These are phyloP conservation scores for Scaptodrosophila latifasciaeformis DNA, from an alignment of 2,888 invertebrate genomes.

Conservation along the genomic window DNA sequence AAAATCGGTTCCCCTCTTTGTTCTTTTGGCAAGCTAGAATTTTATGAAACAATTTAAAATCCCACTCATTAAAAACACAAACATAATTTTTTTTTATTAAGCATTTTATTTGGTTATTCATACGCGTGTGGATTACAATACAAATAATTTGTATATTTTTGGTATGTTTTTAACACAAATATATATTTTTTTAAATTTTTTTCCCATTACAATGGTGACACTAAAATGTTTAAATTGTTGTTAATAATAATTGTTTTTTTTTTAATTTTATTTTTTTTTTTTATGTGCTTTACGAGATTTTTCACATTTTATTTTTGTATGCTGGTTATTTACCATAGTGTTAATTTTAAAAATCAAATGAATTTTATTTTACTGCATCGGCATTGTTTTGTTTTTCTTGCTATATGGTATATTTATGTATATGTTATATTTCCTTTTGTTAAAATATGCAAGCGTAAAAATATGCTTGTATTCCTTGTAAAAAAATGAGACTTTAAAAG, in stretches of 20 bases:
- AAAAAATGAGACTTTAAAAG: conserved; percentile 71
- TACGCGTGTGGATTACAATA: conserved; percentile 72
- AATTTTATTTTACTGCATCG: not conserved
- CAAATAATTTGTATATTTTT: conserved; percentile 57
- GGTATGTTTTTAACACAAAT: conserved; percentile 61
- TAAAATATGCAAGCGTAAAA: conserved; percentile 68
- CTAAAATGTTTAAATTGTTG: conserved; percentile 42
- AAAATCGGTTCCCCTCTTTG: too few relatives aligned
- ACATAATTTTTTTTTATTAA: conserved; percentile 39
- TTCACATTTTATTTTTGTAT: conserved; percentile 8
- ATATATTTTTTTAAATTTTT: conserved; percentile 38
- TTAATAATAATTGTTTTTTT: conserved; percentile 47
- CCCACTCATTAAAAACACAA: conserved; percentile 1
- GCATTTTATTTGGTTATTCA: conserved; percentile 64
- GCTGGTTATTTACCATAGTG: too few relatives aligned
- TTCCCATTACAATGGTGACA: conserved; percentile 50
- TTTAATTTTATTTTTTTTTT: conserved; percentile 21
- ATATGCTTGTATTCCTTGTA: conserved; percentile 64
- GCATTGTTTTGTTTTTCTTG: conserved; percentile 20
- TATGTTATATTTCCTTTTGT: conserved; percentile 41
- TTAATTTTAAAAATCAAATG: not conserved
- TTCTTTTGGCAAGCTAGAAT: too few relatives aligned
- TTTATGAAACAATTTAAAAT: too few relatives aligned
- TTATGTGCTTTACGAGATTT: conserved; percentile 53
- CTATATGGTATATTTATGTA: conserved; percentile 46